phyloP scores from a whole-genome alignment of 2,888 invertebrate species.

The Archaeoteleia sp. region DNA sequence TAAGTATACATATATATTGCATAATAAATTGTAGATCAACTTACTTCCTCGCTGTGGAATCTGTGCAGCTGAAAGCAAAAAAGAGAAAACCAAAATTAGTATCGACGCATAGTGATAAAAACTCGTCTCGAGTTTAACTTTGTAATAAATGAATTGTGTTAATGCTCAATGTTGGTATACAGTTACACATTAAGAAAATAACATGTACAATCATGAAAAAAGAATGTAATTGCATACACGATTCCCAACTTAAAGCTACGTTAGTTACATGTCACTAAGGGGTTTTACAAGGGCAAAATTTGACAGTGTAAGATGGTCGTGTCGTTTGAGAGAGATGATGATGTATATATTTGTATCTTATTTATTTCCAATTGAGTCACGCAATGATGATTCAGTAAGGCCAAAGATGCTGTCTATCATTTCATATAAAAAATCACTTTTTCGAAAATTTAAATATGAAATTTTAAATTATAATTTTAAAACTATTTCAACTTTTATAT shows the following conservation, averaged over 20 bases:
- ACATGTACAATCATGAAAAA: conserved; percentile 72
- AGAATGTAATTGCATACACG: conserved; percentile 71
- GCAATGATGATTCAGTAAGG: conserved; percentile 31
- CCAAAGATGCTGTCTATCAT: conserved; percentile 44
- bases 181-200: conserved; percentile 71
- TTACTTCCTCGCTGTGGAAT: conserved; percentile 92
- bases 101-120: conserved; percentile 5
- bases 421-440: too few species aligned
- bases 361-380: conserved; percentile 27
- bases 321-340: conserved; percentile 41
- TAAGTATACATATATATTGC: too few species aligned
- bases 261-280: conserved; percentile 72
- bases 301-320: conserved; percentile 48
- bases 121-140: too few species aligned
- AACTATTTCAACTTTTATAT: too few species aligned
- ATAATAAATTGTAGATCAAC: conserved; percentile 74
- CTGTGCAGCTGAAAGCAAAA: conserved; percentile 88
- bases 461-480: too few species aligned
- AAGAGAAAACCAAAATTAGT: conserved; percentile 69
- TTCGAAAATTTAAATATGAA: background rate
- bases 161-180: conserved; percentile 60
- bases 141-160: too few species aligned
- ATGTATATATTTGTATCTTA: conserved; percentile 31
- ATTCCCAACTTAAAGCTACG: conserved; percentile 71
- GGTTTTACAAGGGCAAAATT: conserved; percentile 56